phyloP scores from a whole-genome alignment of 2,888 invertebrate species.

The Anagyrus pseudococci region DNA sequence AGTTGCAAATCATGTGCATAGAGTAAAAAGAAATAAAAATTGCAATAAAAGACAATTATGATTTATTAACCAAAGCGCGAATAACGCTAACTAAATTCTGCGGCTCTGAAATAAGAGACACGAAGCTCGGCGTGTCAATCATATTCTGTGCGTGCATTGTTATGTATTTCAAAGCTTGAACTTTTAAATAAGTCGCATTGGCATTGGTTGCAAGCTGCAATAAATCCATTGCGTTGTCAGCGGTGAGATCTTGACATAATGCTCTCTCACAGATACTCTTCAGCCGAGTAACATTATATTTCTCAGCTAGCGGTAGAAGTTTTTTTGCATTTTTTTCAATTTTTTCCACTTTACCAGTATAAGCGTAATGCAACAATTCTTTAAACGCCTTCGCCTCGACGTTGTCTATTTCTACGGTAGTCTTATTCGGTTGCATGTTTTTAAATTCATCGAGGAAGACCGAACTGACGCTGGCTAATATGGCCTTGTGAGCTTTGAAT shows the following conservation, averaged over 20 bases:
- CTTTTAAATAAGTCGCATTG: not conserved
- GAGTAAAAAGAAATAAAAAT: no score
- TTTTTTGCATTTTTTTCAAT: constrained; percentile 2
- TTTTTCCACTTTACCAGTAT: constrained; percentile 1
- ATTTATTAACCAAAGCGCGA: not conserved
- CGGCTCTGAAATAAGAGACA: no score
- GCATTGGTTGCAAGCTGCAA: not conserved
- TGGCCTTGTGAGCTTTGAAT: not conserved
- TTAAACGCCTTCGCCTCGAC: not conserved
- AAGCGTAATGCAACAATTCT: not conserved
- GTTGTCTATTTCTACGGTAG: not conserved
- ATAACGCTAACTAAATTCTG: no score
- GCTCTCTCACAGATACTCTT: not conserved
- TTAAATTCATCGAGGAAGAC: not conserved
- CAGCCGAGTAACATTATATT: not conserved
- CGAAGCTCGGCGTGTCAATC: not conserved
- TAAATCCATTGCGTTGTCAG: not conserved
- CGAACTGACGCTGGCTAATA: not conserved
- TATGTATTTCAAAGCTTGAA: not conserved
- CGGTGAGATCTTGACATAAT: not conserved
- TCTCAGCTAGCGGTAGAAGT: not conserved
- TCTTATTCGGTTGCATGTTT: not conserved
- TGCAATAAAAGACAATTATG: no score
- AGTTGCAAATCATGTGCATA: no score
- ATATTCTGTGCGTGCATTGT: not conserved